Percentiles rank a stretch among this genome's conserved stretches.
Conservation (phyloP, 2,797 vertebrate species). For the Gallinago stenura region DNA sequence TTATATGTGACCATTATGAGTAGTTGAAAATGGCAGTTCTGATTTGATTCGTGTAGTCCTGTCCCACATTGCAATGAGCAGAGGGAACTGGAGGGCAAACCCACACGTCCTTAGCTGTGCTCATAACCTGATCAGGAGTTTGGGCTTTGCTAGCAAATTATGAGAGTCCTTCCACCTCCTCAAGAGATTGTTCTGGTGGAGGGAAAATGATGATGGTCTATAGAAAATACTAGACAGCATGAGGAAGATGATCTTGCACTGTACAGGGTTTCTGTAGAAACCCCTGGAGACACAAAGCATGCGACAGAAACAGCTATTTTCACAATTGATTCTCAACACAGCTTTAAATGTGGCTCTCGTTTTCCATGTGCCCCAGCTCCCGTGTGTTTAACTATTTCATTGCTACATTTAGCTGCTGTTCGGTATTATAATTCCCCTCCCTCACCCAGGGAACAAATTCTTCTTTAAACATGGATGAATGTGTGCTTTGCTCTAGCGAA, state of each 20-base stretch:
- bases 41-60: not conserved
- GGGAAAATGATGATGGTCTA: not conserved
- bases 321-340: not conserved
- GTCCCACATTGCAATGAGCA: fast-evolving
- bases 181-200: not conserved
- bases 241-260: not conserved
- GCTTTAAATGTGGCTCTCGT: not conserved
- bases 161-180: not conserved
- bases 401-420: not conserved
- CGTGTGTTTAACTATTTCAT: not conserved
- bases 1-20: not conserved
- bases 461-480: not conserved
- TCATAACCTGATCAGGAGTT: not conserved
- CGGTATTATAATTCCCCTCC: not conserved
- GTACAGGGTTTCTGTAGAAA: not conserved
- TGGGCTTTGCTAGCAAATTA: not conserved
- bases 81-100: not conserved
- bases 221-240: not conserved
- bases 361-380: not conserved
- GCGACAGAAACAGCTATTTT: not conserved
- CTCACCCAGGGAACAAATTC: not conserved
- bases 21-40: not conserved
- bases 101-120: not conserved
- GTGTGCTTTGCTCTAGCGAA: slow-evolving; percentile 32
- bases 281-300: not conserved